Conservation (phyloP, 2,113 vertebrate genomes). For the Gopherus evgoodei region DNA sequence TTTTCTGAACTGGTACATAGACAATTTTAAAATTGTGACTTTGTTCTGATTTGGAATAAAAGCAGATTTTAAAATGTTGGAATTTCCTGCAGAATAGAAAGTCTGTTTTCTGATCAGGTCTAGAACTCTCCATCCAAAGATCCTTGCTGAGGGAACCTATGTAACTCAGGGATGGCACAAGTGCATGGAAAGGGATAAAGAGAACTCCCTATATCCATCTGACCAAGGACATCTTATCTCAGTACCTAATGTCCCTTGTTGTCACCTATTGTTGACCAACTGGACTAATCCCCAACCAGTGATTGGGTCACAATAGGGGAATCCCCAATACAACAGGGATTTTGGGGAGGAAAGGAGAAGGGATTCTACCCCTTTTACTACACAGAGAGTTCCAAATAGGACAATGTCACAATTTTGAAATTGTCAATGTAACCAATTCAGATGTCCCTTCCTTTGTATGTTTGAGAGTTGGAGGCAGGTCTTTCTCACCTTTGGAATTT, state of each 20-base stretch:
- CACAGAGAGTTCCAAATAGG: neutral
- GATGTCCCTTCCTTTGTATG: neutral
- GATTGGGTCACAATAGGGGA: neutral
- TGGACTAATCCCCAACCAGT: neutral
- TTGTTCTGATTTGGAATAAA: neutral
- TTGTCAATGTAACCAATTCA: fast-evolving
- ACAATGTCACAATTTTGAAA: neutral
- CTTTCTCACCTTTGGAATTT: neutral
- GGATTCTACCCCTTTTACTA: fast-evolving
- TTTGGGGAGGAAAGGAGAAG: neutral
- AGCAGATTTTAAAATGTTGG: neutral
- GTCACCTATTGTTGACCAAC: neutral
- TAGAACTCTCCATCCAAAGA: neutral
- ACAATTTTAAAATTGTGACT: neutral
- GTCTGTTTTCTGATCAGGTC: neutral
- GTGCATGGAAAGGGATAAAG: neutral
- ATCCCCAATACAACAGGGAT: fast-evolving
- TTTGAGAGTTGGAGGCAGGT: neutral
- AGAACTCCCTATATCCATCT: neutral
- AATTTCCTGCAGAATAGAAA: neutral
- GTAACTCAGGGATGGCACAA: neutral
- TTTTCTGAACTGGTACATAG: fast-evolving
- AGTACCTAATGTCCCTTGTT: neutral
- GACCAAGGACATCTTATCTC: neutral
- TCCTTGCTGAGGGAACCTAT: neutral